These are phyloP conservation scores for Dinoponera quadriceps DNA, from an alignment of 1,140 invertebrate species.

Conservation along the genomic window DNA sequence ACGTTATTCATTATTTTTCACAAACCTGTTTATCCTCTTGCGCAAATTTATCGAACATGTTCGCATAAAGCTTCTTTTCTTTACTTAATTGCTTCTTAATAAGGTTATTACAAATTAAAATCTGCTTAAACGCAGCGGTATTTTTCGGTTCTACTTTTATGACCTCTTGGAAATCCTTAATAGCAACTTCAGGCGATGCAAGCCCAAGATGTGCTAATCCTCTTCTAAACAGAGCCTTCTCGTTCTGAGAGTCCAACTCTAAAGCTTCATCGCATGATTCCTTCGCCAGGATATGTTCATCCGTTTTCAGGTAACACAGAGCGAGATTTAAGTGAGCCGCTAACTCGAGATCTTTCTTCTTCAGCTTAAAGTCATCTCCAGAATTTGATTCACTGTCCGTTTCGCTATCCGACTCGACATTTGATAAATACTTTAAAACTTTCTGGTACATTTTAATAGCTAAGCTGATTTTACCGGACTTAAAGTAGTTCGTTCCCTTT, in stretches of 20 bases:
- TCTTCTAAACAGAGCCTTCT: constrained; percentile 96
- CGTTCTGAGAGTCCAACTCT: constrained; percentile 91
- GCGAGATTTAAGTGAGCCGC: constrained; percentile 94
- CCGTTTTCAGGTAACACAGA: constrained; percentile 93
- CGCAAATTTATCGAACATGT: constrained; percentile 97
- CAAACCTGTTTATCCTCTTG: constrained; percentile 92
- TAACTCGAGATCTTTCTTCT: constrained; percentile 89
- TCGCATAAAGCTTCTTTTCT: constrained; percentile 96
- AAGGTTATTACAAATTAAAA: constrained; percentile 90
- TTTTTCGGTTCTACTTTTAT: constrained; percentile 91
- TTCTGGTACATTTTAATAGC: constrained; percentile 97
- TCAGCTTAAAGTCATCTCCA: constrained; percentile 73
- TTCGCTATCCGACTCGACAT: no score
- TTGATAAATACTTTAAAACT: constrained; percentile 87
- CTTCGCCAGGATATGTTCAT: constrained; percentile 91
- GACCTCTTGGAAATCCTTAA: constrained; percentile 92
- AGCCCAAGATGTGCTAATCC: constrained; percentile 93
- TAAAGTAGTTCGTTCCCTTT: constrained; percentile 97
- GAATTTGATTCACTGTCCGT: constrained; percentile 83
- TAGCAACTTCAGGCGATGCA: constrained; percentile 92
- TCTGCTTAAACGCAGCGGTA: constrained; percentile 93
- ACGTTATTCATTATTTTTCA: constrained; percentile 64
- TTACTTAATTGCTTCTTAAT: constrained; percentile 91
- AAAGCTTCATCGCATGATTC: constrained; percentile 91
- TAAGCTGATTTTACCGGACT: constrained; percentile 90